Evolutionary conservation across 2,113 vertebrate genomes (phyloP).

Genomic region (Centropus bengalensis): DNA sequence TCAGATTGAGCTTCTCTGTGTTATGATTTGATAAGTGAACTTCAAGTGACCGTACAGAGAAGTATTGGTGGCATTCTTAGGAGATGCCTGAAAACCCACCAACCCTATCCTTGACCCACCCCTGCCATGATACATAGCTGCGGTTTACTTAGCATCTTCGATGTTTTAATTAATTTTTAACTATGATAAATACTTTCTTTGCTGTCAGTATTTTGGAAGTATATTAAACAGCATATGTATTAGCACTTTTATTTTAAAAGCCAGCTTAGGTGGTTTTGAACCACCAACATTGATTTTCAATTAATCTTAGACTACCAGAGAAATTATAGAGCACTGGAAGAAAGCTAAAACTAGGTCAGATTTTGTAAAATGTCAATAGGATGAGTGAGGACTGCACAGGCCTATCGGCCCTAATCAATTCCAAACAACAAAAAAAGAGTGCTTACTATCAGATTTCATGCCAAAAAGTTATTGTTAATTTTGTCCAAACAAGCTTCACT

Average conservation of each 20-base stretch:
- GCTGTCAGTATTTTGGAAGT: neutral
- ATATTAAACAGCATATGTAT: neutral
- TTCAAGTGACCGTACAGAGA: neutral
- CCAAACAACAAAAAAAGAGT: neutral
- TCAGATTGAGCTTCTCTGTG: neutral
- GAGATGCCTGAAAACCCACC: neutral
- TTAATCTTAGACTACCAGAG: neutral
- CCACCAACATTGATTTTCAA: conserved; percentile 38
- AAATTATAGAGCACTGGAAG: neutral
- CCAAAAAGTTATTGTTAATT: neutral
- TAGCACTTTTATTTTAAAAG: conserved; percentile 10
- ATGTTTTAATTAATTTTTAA: neutral
- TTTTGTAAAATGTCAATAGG: neutral
- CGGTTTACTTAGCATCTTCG: neutral
- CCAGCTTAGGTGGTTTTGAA: conserved; percentile 3
- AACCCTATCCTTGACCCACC: neutral
- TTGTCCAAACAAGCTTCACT: neutral
- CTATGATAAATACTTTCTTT: neutral
- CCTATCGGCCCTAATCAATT: neutral
- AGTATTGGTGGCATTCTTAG: neutral
- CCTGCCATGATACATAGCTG: neutral
- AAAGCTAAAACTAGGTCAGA: neutral
- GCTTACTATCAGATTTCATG: neutral
- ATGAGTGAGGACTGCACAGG: neutral
- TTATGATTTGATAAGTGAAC: neutral